A percentile compares a stretch with the other conserved stretches of the same genome.
Conservation (phyloP, 2,888 invertebrate species). For the Caenorhabditis sinica region DNA sequence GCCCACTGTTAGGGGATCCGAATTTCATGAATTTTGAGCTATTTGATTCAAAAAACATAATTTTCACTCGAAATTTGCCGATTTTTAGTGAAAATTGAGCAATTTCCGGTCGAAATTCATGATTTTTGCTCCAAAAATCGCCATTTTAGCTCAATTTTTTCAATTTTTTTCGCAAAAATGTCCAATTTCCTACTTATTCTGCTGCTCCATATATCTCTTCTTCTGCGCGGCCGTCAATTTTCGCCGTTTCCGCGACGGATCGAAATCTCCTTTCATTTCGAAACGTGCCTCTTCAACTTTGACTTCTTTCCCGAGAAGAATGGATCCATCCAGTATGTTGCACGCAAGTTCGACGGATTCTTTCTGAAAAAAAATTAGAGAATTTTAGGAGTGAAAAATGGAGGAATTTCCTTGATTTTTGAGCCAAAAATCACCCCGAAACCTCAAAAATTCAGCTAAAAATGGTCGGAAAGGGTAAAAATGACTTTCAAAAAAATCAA, state of each 20-base stretch:
- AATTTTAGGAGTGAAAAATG: not conserved
- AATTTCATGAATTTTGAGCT: too few relatives aligned
- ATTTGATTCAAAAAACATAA: too few relatives aligned
- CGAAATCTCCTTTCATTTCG: constrained; percentile 91
- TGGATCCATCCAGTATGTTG: constrained; percentile 92
- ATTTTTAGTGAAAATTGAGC: not conserved
- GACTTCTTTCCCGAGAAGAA: constrained; percentile 86
- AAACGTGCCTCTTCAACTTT: constrained; percentile 95
- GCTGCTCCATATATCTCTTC: constrained; percentile 89
- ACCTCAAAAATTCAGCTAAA: too few relatives aligned
- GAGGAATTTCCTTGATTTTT: not conserved
- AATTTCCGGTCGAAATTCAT: not conserved
- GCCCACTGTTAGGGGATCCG: too few relatives aligned
- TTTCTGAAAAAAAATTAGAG: constrained; percentile 23
- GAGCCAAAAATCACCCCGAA: not conserved
- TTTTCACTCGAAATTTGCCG: not conserved
- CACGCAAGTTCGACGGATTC: constrained; percentile 96
- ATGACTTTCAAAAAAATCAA: too few relatives aligned
- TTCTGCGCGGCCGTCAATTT: constrained; percentile 93
- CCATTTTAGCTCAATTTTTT: too few relatives aligned
- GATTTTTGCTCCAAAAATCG: not conserved
- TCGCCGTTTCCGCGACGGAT: constrained; percentile 93
- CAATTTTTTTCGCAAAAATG: not conserved
- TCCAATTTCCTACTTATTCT: constrained; percentile 88
- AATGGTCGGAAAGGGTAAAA: too few relatives aligned